phyloP scores from a whole-genome alignment of 2,797 vertebrate species.

The Argyrosomus regius region DNA sequence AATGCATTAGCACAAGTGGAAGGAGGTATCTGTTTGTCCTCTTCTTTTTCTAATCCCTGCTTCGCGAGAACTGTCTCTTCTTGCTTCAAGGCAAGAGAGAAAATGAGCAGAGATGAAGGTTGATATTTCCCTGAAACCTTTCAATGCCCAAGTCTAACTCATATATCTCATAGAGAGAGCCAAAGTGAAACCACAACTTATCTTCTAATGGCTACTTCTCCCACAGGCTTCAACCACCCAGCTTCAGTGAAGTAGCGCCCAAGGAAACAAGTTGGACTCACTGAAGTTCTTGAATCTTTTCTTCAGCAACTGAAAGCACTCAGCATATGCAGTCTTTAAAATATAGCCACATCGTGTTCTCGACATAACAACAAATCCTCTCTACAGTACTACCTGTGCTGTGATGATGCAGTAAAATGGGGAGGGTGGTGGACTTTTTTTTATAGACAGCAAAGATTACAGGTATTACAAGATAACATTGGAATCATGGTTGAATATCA shows the following conservation, averaged over 20 bases:
- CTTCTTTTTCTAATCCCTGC: conserved; percentile 27
- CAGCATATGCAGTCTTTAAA: neutral
- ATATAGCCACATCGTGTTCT: neutral
- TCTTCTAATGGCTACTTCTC: neutral
- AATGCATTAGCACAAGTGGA: conserved; percentile 52
- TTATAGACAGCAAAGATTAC: neutral
- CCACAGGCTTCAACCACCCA: neutral
- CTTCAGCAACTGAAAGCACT: neutral
- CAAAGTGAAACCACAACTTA: neutral
- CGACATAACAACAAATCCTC: neutral
- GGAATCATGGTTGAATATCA: neutral
- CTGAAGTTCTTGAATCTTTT: neutral
- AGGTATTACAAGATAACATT: neutral
- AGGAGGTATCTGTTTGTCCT: conserved; percentile 28
- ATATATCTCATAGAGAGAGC: neutral
- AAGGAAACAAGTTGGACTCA: neutral
- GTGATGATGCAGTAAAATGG: neutral
- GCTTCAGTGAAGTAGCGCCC: neutral
- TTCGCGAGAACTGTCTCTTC: conserved; percentile 3
- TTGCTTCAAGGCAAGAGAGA: conserved; percentile 8
- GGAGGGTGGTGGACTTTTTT: neutral
- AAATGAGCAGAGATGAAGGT: conserved; percentile 27
- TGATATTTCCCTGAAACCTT: neutral
- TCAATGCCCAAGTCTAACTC: neutral
- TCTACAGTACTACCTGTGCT: neutral